Base-by-base conservation (phyloP, 2,797 vertebrate species). In the Gouania willdenowi region DNA sequence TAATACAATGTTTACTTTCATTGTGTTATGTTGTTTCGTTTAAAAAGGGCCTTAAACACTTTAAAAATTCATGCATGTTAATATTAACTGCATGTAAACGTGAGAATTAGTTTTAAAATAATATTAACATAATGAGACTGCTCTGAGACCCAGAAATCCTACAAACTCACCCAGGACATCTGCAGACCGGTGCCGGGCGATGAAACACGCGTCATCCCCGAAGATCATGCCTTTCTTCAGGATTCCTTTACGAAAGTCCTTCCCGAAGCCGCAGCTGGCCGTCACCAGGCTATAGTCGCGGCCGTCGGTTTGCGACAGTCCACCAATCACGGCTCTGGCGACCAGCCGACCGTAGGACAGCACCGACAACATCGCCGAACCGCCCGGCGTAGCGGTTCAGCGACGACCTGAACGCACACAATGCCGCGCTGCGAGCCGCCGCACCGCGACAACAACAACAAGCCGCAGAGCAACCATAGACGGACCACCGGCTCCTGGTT, bases 141-240 rank as follows among this genome's bases (percentile, higher is more conserved):
- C n/a, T n/a, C n/a, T n/a, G n/a, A n/a, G n/a, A n/a, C n/a, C n/a
- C n/a, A n/a, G n/a, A n/a, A n/a, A n/a, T n/a, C n/a, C n/a, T n/a
- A n/a, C 4, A 29, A 9, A 34, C 94, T 91, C 38, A 98, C 94
- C 95, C 9, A 97, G 72, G 22, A 98, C 95, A 49, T 98, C 96
- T 0, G 95, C 94, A 1, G 91, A 86, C 26, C 91, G 89, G 83
- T 97, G 92, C 14, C 93, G 79, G 64, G 94, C 93, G 53, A 95
- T 88, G 72, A 98, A 98, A 63, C 95, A 98, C 35, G 96, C 96
- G 72, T 97, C 96, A 66, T 98, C 96, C 24, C 96, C 96, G 54
- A 98, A 98, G 67, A 95, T 97, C 91, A 93, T 94, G 56, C 95
- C 94, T 68, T 97, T 98, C 90, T 97, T 97, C 18, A 95, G 86